phyloP scores from a whole-genome alignment of 2,797 vertebrate genomes.

The Paedocypris micromegethes region DNA sequence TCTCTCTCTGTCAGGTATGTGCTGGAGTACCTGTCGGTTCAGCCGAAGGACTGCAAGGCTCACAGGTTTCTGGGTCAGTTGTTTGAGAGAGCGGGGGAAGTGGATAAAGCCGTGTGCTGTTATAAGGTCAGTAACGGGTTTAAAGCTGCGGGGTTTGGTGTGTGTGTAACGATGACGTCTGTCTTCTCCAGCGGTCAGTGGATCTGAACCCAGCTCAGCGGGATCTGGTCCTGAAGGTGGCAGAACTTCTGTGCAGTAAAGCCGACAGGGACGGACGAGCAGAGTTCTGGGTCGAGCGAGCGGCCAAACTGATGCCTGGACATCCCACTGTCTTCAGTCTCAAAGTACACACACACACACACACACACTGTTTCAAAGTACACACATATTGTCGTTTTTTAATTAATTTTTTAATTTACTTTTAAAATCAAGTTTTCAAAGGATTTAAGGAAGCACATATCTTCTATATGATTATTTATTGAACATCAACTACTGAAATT shows the following conservation, averaged over 20 bases:
- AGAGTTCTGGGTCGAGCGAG: slow-evolving; percentile 93
- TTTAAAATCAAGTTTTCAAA: too few species aligned
- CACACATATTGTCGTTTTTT: too few species aligned
- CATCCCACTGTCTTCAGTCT: slow-evolving; percentile 83
- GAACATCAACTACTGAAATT: too few species aligned
- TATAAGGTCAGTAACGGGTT: slow-evolving; percentile 75
- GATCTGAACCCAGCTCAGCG: slow-evolving; percentile 91
- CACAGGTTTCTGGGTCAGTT: slow-evolving; percentile 94
- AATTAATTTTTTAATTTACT: too few species aligned
- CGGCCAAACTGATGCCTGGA: slow-evolving; percentile 85
- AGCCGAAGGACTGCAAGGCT: slow-evolving; percentile 95
- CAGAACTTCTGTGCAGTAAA: slow-evolving; percentile 85
- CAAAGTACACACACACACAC: slow-evolving; percentile 69
- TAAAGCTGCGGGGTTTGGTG: not conserved
- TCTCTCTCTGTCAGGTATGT: slow-evolving; percentile 71
- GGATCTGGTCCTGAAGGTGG: slow-evolving; percentile 93
- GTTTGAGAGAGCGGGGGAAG: slow-evolving; percentile 83
- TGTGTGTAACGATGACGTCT: not conserved
- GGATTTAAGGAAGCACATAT: too few species aligned
- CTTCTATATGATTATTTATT: too few species aligned
- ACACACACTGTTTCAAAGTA: not conserved
- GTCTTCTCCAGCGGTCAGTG: slow-evolving; percentile 75
- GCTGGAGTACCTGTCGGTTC: slow-evolving; percentile 84
- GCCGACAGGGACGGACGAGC: slow-evolving; percentile 80
- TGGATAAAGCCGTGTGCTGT: slow-evolving; percentile 89